Percentiles rank a stretch among this genome's conserved stretches.
phyloP scores from a whole-genome alignment of 2,888 invertebrate genomes.

The Chesias legatella region DNA sequence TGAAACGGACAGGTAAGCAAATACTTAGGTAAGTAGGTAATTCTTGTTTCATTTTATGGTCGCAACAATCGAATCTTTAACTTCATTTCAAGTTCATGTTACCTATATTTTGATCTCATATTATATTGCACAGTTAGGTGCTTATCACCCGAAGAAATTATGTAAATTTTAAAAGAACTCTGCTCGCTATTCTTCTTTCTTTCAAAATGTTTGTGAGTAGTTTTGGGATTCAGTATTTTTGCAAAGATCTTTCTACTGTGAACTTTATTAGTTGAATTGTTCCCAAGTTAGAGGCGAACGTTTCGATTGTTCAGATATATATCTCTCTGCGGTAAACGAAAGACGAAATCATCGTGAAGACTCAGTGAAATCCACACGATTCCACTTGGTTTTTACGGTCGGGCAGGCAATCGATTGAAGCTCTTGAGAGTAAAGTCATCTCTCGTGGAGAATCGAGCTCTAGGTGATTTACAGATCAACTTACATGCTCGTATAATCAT shows the following conservation, averaged over 20 bases:
- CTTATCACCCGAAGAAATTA: too few species aligned
- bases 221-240: not conserved
- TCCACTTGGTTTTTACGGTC: constrained; percentile 32
- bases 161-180: too few species aligned
- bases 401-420: constrained; percentile 31
- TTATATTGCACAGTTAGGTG: too few species aligned
- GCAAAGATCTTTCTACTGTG: constrained; percentile 1
- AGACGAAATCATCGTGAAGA: constrained; percentile 29
- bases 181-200: too few species aligned
- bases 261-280: constrained; percentile 7
- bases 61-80: not conserved
- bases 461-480: constrained; percentile 5
- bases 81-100: constrained; percentile 3
- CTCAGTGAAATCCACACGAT: constrained; percentile 36
- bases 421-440: constrained; percentile 27
- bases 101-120: too few species aligned
- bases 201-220: not conserved
- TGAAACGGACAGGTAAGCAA: constrained; percentile 17
- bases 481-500: not conserved
- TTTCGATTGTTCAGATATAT: constrained; percentile 15
- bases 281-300: constrained; percentile 13
- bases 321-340: constrained; percentile 30
- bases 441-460: constrained; percentile 8
- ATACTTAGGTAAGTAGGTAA: constrained; percentile 8
- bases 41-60: constrained; percentile 7